phyloP scores from a whole-genome alignment of 92 coral and sea anemone species.

The Palythoa grandiflora region DNA sequence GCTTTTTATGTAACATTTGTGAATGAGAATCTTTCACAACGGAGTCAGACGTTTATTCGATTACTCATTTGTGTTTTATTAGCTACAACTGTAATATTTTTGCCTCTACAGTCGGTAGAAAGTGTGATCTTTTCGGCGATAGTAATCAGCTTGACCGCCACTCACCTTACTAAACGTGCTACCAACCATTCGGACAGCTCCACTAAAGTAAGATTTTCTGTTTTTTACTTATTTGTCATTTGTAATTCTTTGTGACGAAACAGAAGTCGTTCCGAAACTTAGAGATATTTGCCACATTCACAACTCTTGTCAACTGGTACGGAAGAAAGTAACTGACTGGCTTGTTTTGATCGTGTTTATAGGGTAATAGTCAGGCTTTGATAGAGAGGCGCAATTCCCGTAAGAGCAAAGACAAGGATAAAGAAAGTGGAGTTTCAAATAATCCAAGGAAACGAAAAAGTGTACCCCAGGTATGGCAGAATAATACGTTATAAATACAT shows the following conservation, averaged over 20 bases:
- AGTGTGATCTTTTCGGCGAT: constrained; percentile 99
- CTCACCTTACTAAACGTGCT: constrained; percentile 98
- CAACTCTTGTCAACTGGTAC: not conserved
- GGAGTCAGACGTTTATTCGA: constrained; percentile 12
- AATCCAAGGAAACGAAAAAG: constrained; percentile 40
- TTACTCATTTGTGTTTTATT: constrained; percentile 11
- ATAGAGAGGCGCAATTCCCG: constrained; percentile 48
- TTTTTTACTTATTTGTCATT: not conserved
- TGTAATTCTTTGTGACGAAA: not conserved
- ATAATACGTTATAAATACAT: not conserved
- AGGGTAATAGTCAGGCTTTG: constrained; percentile 29
- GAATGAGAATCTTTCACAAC: constrained; percentile 27
- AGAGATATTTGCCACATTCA: not conserved
- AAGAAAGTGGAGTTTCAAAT: constrained; percentile 15
- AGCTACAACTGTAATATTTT: not conserved
- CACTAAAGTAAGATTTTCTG: constrained; percentile 72
- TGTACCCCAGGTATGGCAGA: constrained; percentile 31
- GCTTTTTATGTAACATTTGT: constrained; percentile 5
- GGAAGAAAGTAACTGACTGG: not conserved
- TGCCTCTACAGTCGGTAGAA: constrained; percentile 87
- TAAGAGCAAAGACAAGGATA: constrained; percentile 33
- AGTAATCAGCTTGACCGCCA: constrained; percentile 97
- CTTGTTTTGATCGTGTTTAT: constrained; percentile 31
- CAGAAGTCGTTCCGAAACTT: not conserved
- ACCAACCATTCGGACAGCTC: constrained; percentile 85